phyloP scores from a whole-genome alignment of 2,113 vertebrate genomes.

The Ageneiosus marmoratus region DNA sequence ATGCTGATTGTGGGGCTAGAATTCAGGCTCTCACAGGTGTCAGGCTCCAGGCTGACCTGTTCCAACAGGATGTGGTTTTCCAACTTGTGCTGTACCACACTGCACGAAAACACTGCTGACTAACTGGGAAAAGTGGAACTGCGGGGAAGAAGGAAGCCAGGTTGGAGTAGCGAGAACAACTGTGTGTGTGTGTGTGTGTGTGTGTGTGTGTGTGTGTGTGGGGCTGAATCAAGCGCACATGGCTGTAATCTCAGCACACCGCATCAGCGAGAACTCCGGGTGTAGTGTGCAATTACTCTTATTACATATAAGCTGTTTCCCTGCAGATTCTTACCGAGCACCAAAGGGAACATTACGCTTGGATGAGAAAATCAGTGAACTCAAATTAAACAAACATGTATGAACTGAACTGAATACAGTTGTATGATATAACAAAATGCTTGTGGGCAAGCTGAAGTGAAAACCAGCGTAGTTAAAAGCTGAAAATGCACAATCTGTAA shows the following conservation, averaged over 20 bases:
- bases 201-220: too few relatives aligned
- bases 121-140: conserved; percentile 44
- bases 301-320: conserved; percentile 2
- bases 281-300: conserved; percentile 25
- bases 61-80: conserved; percentile 58
- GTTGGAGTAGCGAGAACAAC: conserved; percentile 31
- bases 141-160: neutral
- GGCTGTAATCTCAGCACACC: conserved; percentile 46
- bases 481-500: neutral
- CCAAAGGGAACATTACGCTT: neutral
- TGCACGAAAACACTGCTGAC: conserved; percentile 55
- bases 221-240: conserved; percentile 54
- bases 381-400: neutral
- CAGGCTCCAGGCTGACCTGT: conserved; percentile 24
- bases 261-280: conserved; percentile 39
- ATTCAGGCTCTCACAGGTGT: conserved; percentile 46
- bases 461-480: neutral
- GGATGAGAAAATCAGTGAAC: neutral
- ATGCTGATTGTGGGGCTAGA: conserved; percentile 22
- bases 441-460: neutral
- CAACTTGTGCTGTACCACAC: conserved; percentile 22
- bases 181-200: conserved; percentile 39
- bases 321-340: conserved; percentile 27
- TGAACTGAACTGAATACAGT: neutral
- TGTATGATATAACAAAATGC: neutral